Evolutionary conservation across 2,888 invertebrate genomes (phyloP), one percentile per base, ranked within the genome.

Genomic region (Scaeva pyrastri): DNA sequence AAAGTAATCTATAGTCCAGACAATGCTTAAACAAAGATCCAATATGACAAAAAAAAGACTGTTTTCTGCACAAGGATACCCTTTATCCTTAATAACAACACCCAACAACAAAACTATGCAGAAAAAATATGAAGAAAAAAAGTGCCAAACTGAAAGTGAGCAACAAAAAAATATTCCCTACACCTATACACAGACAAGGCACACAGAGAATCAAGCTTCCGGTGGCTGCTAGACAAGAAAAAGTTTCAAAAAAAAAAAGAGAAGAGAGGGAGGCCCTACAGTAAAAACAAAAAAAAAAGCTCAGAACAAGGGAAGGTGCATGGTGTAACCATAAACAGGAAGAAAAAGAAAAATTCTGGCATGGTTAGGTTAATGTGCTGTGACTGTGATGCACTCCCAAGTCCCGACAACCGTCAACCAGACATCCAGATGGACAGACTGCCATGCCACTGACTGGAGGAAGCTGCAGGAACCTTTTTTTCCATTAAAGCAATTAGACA

Each of bases 401-500:
- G n/a, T n/a, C 43, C 56, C 52, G 39, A 64, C 64, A 45, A 43
- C n/a, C 6, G 45, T 16, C 16, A 48, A 14, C 5, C 8, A 3
- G 14, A 19, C 60, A n/a, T n/a, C n/a, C n/a, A n/a, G n/a, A n/a
- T 79, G 39, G 8, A 31, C 31, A 31, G 5, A 31, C 31, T n/a
- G n/a, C n/a, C n/a, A n/a, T n/a, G n/a, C n/a, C n/a, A n/a, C n/a
- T 31, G 0, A 31, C 31, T 31, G 31, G 31, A 26, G 26, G 64
- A 66, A 60, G 55, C 74, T 79, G 80, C 10, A 45, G 48, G 60
- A 72, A 62, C 66, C 55, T 45, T 41, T 71, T 64, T 70, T 56
- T 85, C 72, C 81, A 81, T 81, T 85, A 81, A 85, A 85, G 60
- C 85, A 85, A 85, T 85, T 85, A 85, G 80, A 80, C 80, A 58